Conservation (phyloP, 2,113 vertebrate species). For the Fulica atra region DNA sequence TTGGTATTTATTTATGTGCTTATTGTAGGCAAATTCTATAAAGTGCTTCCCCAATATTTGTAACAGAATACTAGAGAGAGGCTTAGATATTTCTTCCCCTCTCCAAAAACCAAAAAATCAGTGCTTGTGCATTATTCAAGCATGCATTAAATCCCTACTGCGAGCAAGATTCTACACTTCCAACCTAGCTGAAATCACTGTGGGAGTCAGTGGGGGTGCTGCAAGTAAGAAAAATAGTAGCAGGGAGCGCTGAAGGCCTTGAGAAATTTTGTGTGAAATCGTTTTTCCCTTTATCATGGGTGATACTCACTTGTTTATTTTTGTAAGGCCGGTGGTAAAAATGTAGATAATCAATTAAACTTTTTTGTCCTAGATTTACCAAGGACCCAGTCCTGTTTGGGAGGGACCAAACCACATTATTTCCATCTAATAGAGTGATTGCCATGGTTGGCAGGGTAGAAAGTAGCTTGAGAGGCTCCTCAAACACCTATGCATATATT, state of each 20-base stretch:
- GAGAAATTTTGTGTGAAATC: background rate
- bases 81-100: background rate
- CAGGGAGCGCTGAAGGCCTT: background rate
- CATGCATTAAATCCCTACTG: background rate
- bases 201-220: background rate
- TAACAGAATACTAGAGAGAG: background rate
- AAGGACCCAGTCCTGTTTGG: background rate
- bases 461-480: background rate
- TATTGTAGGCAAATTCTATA: background rate
- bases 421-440: background rate
- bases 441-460: background rate
- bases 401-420: background rate
- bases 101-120: background rate
- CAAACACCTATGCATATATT: background rate
- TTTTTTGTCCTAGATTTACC: background rate
- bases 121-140: background rate
- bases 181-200: background rate
- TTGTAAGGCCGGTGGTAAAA: background rate
- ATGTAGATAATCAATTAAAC: background rate
- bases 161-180: background rate
- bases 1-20: constrained; percentile 11
- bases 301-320: background rate
- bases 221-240: background rate
- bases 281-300: background rate
- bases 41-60: background rate